These are phyloP conservation scores for Melanotaenia boesemani DNA, from an alignment of 2,797 vertebrate genomes.

Conservation along the genomic window DNA sequence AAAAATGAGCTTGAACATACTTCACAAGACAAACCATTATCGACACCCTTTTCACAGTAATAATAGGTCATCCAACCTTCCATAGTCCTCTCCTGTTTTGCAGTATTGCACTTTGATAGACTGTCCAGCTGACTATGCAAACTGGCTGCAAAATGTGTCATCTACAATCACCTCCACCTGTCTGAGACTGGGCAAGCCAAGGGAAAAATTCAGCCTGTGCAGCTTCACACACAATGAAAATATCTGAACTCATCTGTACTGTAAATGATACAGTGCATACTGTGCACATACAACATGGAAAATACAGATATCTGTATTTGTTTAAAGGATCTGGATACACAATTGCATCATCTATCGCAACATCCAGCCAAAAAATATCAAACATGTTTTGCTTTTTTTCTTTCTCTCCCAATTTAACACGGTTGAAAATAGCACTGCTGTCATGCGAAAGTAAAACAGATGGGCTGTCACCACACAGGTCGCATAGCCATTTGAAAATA, in stretches of 20 bases:
- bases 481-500: constrained; percentile 21
- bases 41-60: constrained; percentile 62
- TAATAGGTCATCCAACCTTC: constrained; percentile 61
- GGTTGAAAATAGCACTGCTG: neutral
- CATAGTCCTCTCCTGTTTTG: constrained; percentile 51
- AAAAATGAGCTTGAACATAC: constrained; percentile 51
- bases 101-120: constrained; percentile 55
- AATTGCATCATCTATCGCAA: neutral
- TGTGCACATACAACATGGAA: constrained; percentile 2
- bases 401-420: neutral
- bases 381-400: neutral
- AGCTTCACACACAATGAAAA: constrained; percentile 18
- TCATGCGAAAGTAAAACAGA: constrained; percentile 6
- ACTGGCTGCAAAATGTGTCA: constrained; percentile 60
- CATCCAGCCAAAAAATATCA: neutral
- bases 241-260: constrained; percentile 9
- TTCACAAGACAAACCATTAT: constrained; percentile 64
- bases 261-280: neutral
- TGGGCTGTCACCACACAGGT: constrained; percentile 5
- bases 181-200: constrained; percentile 22
- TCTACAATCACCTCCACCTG: constrained; percentile 59
- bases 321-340: neutral
- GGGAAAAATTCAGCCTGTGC: constrained; percentile 7
- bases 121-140: constrained; percentile 66
- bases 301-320: neutral